Conservation (phyloP, 1,140 invertebrate species). For the Capitella teleta region DNA sequence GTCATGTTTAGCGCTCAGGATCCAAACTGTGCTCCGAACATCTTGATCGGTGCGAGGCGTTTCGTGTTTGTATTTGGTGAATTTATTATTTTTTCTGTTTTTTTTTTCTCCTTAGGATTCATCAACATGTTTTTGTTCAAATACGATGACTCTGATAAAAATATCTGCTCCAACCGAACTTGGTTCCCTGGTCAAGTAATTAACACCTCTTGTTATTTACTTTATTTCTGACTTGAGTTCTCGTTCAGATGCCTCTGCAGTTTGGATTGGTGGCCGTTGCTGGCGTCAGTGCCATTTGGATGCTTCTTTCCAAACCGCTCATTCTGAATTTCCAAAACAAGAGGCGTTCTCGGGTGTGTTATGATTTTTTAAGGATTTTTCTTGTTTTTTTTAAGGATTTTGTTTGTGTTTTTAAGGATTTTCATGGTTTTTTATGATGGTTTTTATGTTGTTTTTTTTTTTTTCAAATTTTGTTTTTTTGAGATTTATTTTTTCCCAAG, state of each 20-base stretch:
- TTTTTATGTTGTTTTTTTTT: neutral
- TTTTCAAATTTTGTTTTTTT: neutral
- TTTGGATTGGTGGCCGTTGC: slow-evolving; percentile 60
- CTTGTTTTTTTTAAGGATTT: neutral
- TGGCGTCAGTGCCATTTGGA: slow-evolving; percentile 75
- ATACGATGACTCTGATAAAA: slow-evolving; percentile 6
- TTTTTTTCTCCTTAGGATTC: slow-evolving; percentile 23
- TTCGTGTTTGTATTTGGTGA: neutral
- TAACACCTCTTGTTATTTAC: neutral
- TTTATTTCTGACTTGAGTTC: neutral
- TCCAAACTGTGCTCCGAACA: slow-evolving; percentile 47
- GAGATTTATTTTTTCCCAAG: no score
- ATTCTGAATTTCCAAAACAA: slow-evolving; percentile 10
- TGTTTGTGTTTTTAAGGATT: neutral
- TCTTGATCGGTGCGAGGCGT: slow-evolving; percentile 46
- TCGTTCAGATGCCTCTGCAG: slow-evolving; percentile 56
- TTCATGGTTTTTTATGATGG: neutral
- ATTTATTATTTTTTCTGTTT: neutral
- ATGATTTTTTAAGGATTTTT: neutral
- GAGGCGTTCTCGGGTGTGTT: neutral
- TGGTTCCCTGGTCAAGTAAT: slow-evolving; percentile 29
- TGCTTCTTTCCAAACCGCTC: slow-evolving; percentile 56
- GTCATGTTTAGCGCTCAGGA: slow-evolving; percentile 29
- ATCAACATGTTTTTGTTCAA: slow-evolving; percentile 28
- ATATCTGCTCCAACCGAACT: neutral